Evolutionary conservation across 2,888 invertebrate genomes (phyloP).

Genomic region (Ptilodon capucinus): DNA sequence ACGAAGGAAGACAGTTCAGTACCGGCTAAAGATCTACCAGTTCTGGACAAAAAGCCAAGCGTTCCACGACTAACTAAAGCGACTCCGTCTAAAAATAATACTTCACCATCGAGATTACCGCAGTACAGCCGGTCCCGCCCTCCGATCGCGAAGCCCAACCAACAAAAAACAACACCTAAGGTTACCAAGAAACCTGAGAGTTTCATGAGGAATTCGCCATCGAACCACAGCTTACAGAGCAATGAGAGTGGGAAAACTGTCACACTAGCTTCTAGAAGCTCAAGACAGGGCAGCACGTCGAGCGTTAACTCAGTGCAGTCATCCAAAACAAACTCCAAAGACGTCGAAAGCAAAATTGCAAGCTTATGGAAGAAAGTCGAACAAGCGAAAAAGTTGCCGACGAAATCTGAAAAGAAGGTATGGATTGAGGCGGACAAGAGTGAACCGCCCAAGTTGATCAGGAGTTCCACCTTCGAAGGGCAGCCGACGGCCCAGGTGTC

Average conservation of each 20-base stretch:
- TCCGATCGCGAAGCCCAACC: constrained; percentile 47
- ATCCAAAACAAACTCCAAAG: constrained; percentile 79
- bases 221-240: constrained; percentile 82
- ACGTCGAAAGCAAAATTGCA: constrained; percentile 90
- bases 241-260: constrained; percentile 75
- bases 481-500: constrained; percentile 64
- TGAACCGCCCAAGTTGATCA: constrained; percentile 72
- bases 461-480: constrained; percentile 87
- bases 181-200: constrained; percentile 49
- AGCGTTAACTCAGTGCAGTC: constrained; percentile 84
- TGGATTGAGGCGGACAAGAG: constrained; percentile 80
- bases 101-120: constrained; percentile 73
- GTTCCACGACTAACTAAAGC: constrained; percentile 46
- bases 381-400: constrained; percentile 83
- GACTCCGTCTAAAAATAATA: constrained; percentile 59
- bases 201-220: constrained; percentile 74
- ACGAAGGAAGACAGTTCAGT: constrained; percentile 90
- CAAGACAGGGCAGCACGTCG: constrained; percentile 74
- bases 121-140: constrained; percentile 57
- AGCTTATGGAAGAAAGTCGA: constrained; percentile 91
- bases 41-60: constrained; percentile 53
- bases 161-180: constrained; percentile 43
- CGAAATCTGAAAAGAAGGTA: constrained; percentile 83
- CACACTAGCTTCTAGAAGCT: constrained; percentile 59
- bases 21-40: constrained; percentile 61